Evolutionary conservation across 2,113 vertebrate species (phyloP), one percentile per base, ranked within the genome.

Genomic region (Cacatua alba): DNA sequence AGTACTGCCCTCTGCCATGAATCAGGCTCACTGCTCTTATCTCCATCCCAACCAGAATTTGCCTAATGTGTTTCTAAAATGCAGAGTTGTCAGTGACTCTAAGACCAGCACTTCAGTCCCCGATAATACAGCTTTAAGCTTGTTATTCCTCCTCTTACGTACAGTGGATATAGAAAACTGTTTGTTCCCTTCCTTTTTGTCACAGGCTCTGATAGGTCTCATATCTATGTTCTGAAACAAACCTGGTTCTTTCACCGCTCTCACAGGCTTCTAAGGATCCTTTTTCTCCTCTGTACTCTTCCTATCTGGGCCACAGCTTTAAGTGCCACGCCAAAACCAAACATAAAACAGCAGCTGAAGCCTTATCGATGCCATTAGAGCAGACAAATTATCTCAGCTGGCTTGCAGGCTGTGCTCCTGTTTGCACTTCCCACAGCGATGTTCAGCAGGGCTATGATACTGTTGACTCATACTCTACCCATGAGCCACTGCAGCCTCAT

Each of bases 281-380:
- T n/a, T 31, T 48, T n/a, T 37, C 3, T 48, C 71, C 91, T 51
- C 65, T 35, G 17, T 57, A 6, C 33, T 74, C 29, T 51, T 90
- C 81, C 52, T 83, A 46, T 13, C 69, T 79, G 80, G 43, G 29
- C 53, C 51, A 51, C 26, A 6, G 21, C 62, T 72, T 35, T 63
- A 86, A 94, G 57, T 44, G 35, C 65, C 71, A 72, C 71, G 19
- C 31, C 83, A 68, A 95, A 94, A 48, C 35, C 7, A 20, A 91
- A 89, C 29, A 70, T n/a, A 57, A 79, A 94, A 9, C 62, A 79
- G 35, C 74, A 92, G 77, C 93, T 89, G 62, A 85, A 25, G 83
- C 81, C 74, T 92, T 89, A 96, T 94, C 89, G 65, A 20, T 91
- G 89, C 48, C 57, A 89, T 89, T 92, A 84, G 57, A 79, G 81